A percentile compares a stretch with the other conserved stretches of the same genome.
Conservation (phyloP, 2,113 vertebrate species). For the Heptranchias perlo region DNA sequence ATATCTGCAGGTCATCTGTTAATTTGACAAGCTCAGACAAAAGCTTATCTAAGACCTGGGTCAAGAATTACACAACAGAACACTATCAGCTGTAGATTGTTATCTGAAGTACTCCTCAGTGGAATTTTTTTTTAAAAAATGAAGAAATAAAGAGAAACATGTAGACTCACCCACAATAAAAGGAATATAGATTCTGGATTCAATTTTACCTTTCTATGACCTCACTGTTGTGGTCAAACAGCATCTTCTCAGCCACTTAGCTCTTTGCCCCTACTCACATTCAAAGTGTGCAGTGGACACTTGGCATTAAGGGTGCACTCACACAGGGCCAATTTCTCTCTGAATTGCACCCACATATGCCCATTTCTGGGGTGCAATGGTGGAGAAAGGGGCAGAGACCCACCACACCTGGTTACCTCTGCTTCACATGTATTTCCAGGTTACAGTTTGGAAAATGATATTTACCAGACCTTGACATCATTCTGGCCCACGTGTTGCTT, state of each 20-base stretch:
- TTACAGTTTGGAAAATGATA: not conserved
- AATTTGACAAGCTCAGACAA: not conserved
- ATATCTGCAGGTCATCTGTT: conserved; percentile 3
- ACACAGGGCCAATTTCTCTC: not conserved
- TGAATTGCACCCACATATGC: not conserved
- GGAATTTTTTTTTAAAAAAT: not conserved
- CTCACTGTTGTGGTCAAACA: not conserved
- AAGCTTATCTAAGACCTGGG: not conserved
- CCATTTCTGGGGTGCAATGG: not conserved
- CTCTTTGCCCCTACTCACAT: not conserved
- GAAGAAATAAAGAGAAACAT: not conserved
- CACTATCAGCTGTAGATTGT: not conserved
- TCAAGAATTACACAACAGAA: conserved; percentile 5
- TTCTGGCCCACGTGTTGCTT: too few relatives aligned
- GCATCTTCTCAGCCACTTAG: not conserved
- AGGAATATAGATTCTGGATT: not conserved
- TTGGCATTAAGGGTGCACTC: not conserved
- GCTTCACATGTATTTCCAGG: not conserved
- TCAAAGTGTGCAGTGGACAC: not conserved
- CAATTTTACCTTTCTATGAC: not conserved
- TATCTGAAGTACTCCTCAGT: not conserved
- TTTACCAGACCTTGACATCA: too few relatives aligned
- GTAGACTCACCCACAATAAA: not conserved
- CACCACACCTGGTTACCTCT: not conserved
- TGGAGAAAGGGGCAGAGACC: not conserved